These are phyloP conservation scores for Micrasema longulum DNA, from an alignment of 1,140 invertebrate genomes.

Conservation along the genomic window DNA sequence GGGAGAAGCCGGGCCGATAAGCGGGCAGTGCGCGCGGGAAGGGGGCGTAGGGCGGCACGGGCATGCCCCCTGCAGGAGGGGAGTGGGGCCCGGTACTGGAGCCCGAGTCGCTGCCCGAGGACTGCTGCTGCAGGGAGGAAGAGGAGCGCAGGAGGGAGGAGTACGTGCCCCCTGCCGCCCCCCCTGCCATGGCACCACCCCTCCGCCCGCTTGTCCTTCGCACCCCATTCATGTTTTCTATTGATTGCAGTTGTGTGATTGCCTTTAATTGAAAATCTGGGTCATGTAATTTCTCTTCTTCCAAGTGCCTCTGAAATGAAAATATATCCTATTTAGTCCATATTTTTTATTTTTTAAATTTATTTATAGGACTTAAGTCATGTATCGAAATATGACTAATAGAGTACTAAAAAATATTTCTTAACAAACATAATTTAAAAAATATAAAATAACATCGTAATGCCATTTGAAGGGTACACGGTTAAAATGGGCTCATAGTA, in stretches of 20 bases:
- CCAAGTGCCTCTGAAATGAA: slow-evolving; percentile 68
- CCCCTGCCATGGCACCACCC: slow-evolving; percentile 64
- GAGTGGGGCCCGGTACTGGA: slow-evolving; percentile 69
- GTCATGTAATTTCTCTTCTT: slow-evolving; percentile 68
- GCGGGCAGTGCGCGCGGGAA: slow-evolving; percentile 59
- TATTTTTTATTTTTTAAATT: too few species aligned
- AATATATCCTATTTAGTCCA: slow-evolving; percentile 20
- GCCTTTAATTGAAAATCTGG: slow-evolving; percentile 66
- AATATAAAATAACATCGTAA: too few species aligned
- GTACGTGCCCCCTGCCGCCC: slow-evolving; percentile 62
- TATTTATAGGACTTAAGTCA: too few species aligned
- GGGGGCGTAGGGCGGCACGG: slow-evolving; percentile 61
- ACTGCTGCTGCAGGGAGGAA: slow-evolving; percentile 53
- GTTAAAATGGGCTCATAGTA: too few species aligned
- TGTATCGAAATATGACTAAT: too few species aligned
- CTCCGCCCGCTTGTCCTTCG: slow-evolving; percentile 61
- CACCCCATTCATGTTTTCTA: slow-evolving; percentile 69
- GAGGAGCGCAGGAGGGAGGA: slow-evolving; percentile 55
- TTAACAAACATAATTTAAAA: too few species aligned
- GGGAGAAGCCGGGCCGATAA: slow-evolving; percentile 49
- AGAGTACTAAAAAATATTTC: too few species aligned
- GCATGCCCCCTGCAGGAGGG: slow-evolving; percentile 69
- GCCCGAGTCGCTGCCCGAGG: slow-evolving; percentile 72
- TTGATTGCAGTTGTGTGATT: slow-evolving; percentile 69
- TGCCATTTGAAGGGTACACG: too few species aligned